These are phyloP conservation scores for Andricus grossulariae DNA, from an alignment of 1,140 invertebrate genomes.

Conservation along the genomic window DNA sequence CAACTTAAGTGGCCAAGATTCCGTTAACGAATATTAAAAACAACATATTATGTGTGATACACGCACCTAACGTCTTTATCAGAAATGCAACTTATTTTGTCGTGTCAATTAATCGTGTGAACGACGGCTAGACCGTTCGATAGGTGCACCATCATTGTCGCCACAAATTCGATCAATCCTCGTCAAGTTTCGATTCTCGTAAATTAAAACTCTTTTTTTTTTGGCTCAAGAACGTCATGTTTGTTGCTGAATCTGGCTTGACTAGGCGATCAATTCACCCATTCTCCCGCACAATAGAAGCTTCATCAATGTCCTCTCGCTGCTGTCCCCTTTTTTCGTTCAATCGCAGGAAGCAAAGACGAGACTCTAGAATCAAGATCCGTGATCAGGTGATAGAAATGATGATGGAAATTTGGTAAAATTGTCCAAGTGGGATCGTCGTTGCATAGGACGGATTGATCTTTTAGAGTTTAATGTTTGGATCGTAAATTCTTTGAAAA, in stretches of 20 bases:
- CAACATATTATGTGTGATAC: conserved; percentile 40
- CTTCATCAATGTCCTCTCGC: background rate
- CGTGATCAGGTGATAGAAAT: background rate
- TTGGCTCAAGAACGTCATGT: background rate
- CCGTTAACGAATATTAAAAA: conserved; percentile 52
- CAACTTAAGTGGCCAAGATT: conserved; percentile 33
- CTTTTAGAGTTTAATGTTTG: background rate
- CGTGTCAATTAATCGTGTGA: background rate
- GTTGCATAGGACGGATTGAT: conserved; percentile 53
- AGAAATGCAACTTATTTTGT: conserved; percentile 58
- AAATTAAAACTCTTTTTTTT: background rate
- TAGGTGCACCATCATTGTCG: background rate
- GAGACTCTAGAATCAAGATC: background rate
- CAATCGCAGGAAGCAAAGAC: background rate
- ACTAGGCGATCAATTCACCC: background rate
- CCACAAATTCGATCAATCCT: background rate
- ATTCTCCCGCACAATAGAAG: conserved; percentile 26
- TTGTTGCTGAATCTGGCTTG: background rate
- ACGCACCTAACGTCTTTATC: conserved; percentile 43
- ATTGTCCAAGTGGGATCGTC: conserved; percentile 43
- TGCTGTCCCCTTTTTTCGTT: background rate
- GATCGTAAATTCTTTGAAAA: background rate
- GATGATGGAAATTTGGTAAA: conserved; percentile 14
- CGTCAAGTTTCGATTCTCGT: conserved; percentile 10
- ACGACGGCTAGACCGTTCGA: background rate